These are phyloP conservation scores for Eucriotettix oculatus DNA, from an alignment of 2,888 invertebrate species.

Conservation along the genomic window DNA sequence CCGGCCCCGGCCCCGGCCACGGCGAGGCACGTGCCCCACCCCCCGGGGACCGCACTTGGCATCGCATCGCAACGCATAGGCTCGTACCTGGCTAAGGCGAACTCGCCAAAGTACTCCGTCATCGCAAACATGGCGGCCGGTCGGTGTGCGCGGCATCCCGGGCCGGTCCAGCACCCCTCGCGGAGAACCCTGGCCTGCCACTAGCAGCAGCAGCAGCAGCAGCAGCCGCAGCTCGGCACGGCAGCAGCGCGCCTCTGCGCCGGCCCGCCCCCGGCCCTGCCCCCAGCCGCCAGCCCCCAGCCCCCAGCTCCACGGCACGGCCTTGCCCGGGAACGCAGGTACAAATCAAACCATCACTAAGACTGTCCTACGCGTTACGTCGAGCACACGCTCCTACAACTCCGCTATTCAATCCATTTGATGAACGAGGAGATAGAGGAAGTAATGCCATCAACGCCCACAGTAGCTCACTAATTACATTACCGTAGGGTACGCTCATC, in stretches of 20 bases:
- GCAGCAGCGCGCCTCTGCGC: neutral
- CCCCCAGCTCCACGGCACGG: no score
- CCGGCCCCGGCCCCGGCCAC: neutral
- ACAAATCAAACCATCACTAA: no score
- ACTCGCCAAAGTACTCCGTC: constrained; percentile 34
- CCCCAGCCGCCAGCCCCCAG: neutral
- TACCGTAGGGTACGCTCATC: no score
- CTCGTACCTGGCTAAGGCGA: constrained; percentile 31
- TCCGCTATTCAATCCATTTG: no score
- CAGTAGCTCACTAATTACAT: no score
- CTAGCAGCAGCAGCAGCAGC: neutral
- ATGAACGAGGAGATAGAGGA: no score
- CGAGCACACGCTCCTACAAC: no score
- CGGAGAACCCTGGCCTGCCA: neutral
- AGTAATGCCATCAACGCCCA: no score
- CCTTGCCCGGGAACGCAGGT: no score
- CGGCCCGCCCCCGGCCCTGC: neutral
- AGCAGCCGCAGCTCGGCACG: neutral
- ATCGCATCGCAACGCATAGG: neutral
- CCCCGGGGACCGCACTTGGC: neutral
- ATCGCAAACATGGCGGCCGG: constrained; percentile 29
- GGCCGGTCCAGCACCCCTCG: neutral
- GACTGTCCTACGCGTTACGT: no score
- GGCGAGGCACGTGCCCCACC: neutral
- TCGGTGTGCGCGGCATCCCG: neutral